Conservation (phyloP, 2,113 vertebrate genomes). For the Leptodactylus fuscus region DNA sequence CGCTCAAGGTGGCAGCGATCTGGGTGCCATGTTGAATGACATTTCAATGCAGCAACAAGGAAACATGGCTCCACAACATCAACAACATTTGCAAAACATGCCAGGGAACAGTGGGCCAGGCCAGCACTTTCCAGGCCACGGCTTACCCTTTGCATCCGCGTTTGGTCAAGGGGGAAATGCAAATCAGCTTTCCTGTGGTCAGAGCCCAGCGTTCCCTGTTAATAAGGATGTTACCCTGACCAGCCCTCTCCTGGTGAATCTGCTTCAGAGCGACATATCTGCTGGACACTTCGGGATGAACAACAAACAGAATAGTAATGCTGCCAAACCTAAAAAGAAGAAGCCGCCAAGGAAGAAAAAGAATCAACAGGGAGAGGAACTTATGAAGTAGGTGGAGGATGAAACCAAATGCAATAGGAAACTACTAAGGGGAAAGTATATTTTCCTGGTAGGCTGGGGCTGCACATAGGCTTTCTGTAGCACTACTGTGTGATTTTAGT, state of each 20-base stretch:
- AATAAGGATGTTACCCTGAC: constrained; percentile 98
- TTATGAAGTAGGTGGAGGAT: constrained; percentile 83
- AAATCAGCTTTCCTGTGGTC: constrained; percentile 90
- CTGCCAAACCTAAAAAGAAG: constrained; percentile 96
- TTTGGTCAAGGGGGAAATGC: constrained; percentile 77
- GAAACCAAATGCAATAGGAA: background rate
- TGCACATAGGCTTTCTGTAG: too few relatives aligned
- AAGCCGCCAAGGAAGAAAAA: constrained; percentile 97
- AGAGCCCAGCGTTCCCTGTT: constrained; percentile 86
- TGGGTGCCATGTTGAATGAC: constrained; percentile 91
- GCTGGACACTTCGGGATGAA: constrained; percentile 96
- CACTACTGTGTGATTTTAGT: too few relatives aligned
- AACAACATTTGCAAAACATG: constrained; percentile 92
- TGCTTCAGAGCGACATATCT: constrained; percentile 97
- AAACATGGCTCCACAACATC: constrained; percentile 90
- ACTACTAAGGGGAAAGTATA: too few relatives aligned
- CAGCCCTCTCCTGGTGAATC: constrained; percentile 94
- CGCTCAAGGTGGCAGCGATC: constrained; percentile 71
- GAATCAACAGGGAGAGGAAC: constrained; percentile 86
- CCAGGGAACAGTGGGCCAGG: constrained; percentile 79
- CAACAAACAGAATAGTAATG: constrained; percentile 89
- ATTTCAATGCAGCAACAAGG: constrained; percentile 88
- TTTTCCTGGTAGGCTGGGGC: too few relatives aligned
- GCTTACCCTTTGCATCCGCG: constrained; percentile 83
- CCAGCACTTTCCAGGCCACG: constrained; percentile 88